These are phyloP conservation scores for Peromyscus attwateri DNA, from an alignment of 2,797 vertebrate species.

Conservation along the genomic window DNA sequence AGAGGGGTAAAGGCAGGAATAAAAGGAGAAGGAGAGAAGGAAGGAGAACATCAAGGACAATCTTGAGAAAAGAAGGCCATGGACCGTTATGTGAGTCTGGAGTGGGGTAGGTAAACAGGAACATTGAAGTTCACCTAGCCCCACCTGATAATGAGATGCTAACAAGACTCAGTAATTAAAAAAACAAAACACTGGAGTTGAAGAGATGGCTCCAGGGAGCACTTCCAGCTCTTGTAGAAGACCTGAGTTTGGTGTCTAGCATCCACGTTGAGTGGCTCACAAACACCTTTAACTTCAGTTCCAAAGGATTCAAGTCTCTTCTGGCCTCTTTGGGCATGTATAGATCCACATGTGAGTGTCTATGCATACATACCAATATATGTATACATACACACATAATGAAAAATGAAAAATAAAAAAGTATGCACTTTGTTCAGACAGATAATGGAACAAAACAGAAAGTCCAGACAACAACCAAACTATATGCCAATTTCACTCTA, in stretches of 20 bases:
- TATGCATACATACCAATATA: background rate
- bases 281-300: background rate
- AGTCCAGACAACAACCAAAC: conserved; percentile 26
- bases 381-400: background rate
- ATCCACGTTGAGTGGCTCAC: background rate
- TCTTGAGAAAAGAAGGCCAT: background rate
- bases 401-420: background rate
- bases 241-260: background rate
- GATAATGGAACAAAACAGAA: conserved; percentile 1
- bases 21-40: background rate
- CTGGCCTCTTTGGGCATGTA: too few relatives aligned
- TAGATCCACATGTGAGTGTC: background rate
- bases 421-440: background rate
- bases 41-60: background rate
- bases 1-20: background rate
- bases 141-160: background rate
- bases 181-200: background rate
- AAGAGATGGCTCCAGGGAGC: background rate
- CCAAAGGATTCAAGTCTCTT: background rate
- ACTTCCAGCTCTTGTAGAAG: background rate
- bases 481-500: background rate
- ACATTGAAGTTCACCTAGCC: background rate
- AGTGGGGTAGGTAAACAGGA: background rate
- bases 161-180: background rate
- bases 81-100: too few relatives aligned